phyloP scores from a whole-genome alignment of 2,113 vertebrate genomes.

The Ia io region DNA sequence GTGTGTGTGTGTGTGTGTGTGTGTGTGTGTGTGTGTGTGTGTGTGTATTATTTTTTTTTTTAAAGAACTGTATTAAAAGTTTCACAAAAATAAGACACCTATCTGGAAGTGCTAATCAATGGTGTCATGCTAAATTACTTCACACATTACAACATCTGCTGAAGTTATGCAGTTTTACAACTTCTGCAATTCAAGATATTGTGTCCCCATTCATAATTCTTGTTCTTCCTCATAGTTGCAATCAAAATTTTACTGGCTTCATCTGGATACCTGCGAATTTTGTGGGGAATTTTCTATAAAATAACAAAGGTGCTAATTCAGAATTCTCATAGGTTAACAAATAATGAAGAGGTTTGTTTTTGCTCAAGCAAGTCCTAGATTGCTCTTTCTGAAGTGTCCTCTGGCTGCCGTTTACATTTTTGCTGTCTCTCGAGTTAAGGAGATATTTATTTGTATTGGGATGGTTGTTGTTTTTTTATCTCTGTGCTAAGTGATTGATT shows the following conservation, averaged over 20 bases:
- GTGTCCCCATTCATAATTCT: conserved; percentile 17
- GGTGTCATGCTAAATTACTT: conserved; percentile 44
- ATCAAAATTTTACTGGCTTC: conserved; percentile 31
- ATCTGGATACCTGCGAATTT: conserved; percentile 18
- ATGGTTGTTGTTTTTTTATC: conserved; percentile 44
- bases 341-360: conserved; percentile 10
- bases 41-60: too few species aligned
- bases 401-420: conserved; percentile 37
- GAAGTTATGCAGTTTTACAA: conserved; percentile 27
- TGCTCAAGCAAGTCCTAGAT: conserved; percentile 2
- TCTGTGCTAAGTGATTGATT: conserved; percentile 55
- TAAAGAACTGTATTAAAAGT: neutral
- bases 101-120: neutral
- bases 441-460: conserved; percentile 43
- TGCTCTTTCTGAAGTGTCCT: conserved; percentile 39
- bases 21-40: too few species aligned
- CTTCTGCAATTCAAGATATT: conserved; percentile 9
- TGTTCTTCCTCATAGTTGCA: conserved; percentile 28
- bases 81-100: conserved; percentile 32
- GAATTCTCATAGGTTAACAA: conserved; percentile 35
- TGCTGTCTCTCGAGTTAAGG: conserved; percentile 35
- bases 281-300: conserved; percentile 17
- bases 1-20: too few species aligned
- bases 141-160: conserved; percentile 17
- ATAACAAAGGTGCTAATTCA: conserved; percentile 15